These are phyloP conservation scores for Actenoides hombroni DNA, from an alignment of 2,113 vertebrate species.

Conservation along the genomic window DNA sequence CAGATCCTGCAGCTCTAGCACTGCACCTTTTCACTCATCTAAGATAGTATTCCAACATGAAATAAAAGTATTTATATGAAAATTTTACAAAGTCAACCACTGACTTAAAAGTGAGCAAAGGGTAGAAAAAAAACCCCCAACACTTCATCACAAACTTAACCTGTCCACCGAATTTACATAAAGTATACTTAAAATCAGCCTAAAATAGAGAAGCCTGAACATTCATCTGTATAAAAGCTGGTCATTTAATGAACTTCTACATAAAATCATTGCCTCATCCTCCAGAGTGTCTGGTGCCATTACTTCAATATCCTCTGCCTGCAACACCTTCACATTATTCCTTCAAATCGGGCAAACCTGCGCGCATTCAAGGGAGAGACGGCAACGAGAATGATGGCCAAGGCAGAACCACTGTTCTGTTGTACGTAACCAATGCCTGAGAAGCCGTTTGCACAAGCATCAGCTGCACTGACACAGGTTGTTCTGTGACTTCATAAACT, in stretches of 20 bases:
- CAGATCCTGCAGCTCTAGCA: not conserved
- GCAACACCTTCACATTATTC: not conserved
- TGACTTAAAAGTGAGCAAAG: not conserved
- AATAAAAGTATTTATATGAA: not conserved
- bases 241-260: not conserved
- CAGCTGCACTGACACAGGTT: accelerated
- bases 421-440: not conserved
- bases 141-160: not conserved
- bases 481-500: not conserved
- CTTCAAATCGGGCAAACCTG: not conserved
- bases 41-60: not conserved
- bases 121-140: not conserved
- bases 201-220: not conserved
- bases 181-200: not conserved
- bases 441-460: accelerated
- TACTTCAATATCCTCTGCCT: not conserved
- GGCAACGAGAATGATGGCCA: not conserved
- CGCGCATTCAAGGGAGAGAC: not conserved
- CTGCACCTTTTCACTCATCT: not conserved
- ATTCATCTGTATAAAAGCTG: not conserved
- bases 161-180: not conserved
- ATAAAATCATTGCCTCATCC: not conserved
- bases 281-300: too few species aligned
- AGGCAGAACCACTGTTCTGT: not conserved
- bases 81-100: not conserved